Conservation (phyloP, 2,888 invertebrate species). For the Drosophila siamana region DNA sequence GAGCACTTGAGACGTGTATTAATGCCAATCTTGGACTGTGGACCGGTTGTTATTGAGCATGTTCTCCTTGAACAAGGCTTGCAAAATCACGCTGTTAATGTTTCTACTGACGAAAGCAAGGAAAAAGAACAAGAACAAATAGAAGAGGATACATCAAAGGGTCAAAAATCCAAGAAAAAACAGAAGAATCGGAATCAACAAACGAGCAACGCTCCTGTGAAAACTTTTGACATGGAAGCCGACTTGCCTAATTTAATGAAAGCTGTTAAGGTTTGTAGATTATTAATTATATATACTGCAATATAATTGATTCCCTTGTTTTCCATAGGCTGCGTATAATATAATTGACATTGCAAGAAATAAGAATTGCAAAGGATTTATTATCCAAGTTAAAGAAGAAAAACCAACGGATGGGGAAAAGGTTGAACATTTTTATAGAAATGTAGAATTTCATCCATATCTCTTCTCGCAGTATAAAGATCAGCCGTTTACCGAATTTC, state of each 20-base stretch:
- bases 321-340: slow-evolving; percentile 61
- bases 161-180: slow-evolving; percentile 57
- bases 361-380: slow-evolving; percentile 87
- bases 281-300: no score
- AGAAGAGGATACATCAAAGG: slow-evolving; percentile 11
- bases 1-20: slow-evolving; percentile 93
- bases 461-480: slow-evolving; percentile 91
- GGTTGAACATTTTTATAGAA: slow-evolving; percentile 89
- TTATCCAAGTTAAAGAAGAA: slow-evolving; percentile 93
- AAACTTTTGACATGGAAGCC: slow-evolving; percentile 87
- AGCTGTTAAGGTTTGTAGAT: slow-evolving; percentile 87
- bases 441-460: slow-evolving; percentile 97
- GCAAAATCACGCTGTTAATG: slow-evolving; percentile 41
- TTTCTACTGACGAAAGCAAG: not conserved
- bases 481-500: slow-evolving; percentile 88
- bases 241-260: slow-evolving; percentile 88
- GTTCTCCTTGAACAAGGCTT: slow-evolving; percentile 86
- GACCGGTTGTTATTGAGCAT: slow-evolving; percentile 96
- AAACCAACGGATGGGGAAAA: slow-evolving; percentile 86
- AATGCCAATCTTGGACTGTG: slow-evolving; percentile 94
- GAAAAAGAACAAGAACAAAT: not conserved
- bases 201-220: slow-evolving; percentile 34
- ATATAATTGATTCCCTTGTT: not conserved
- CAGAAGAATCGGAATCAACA: slow-evolving; percentile 34
- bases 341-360: slow-evolving; percentile 61